Conservation (phyloP, 2,797 vertebrate species). For the Molossus molossus region DNA sequence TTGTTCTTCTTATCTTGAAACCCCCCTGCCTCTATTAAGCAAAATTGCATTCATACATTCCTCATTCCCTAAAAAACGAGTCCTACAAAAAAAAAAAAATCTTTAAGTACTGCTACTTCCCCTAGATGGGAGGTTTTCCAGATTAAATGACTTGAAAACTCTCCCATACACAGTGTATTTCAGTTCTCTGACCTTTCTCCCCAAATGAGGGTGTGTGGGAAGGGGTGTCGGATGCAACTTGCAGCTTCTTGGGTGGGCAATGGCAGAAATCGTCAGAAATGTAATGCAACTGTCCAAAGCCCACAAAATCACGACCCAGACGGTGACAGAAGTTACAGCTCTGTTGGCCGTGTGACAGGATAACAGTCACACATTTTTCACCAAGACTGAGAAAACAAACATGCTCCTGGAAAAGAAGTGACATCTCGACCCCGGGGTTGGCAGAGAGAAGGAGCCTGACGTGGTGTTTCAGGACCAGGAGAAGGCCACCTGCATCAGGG, state of each 20-base stretch:
- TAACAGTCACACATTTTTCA: background rate
- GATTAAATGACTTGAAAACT: background rate
- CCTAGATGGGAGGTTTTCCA: background rate
- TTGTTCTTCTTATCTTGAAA: conserved; percentile 83
- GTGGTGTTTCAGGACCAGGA: background rate
- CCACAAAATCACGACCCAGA: background rate
- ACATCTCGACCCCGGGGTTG: background rate
- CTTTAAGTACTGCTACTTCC: background rate
- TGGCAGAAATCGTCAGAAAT: background rate
- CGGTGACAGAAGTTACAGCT: background rate
- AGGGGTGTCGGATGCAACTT: background rate
- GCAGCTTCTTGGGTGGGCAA: background rate
- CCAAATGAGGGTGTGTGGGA: background rate
- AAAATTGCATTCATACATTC: conserved; percentile 82
- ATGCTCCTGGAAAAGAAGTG: background rate
- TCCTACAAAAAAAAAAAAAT: background rate
- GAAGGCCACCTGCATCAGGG: background rate
- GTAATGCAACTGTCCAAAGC: background rate
- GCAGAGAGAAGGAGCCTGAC: background rate
- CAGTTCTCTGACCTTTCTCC: background rate
- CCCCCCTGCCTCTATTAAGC: conserved; percentile 75
- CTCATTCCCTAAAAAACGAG: conserved; percentile 76
- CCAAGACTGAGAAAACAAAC: background rate
- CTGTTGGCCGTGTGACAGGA: background rate
- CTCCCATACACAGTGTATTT: background rate